Evolutionary conservation across 2,113 vertebrate species (phyloP), one percentile per base, ranked within the genome.

Genomic region (Dissostichus mawsoni): DNA sequence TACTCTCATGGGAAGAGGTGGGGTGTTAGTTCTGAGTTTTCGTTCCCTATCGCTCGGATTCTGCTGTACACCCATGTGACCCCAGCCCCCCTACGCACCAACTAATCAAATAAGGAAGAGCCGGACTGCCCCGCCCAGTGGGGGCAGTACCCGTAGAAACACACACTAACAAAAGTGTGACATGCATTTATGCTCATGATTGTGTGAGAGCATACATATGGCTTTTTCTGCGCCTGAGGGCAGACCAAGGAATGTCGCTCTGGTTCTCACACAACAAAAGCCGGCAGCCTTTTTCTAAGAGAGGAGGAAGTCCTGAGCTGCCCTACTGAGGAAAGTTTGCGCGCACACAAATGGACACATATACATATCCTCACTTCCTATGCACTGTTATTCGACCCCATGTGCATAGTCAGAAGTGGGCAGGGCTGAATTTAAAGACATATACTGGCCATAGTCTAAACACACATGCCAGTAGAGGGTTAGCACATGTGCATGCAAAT

Each of bases 61-160:
- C 91, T 81, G 86, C 80, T 90, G 85, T 84, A 61, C 77, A 76
- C 76, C 83, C 93, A 94, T 93, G 93, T 94, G 94, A 95, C 92
- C 82, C 70, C 48, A 6, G 75, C 79, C 76, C 59, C 82, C 69
- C 16, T 29, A 14, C 29, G 10, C 69, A 47, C 57, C n/a, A 18
- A 72, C 78, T 56, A 44, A 80, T 93, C 94, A 93, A 94, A 95
- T 93, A 94, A 93, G 94, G 94, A 93, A 83, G 70, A 63, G 55
- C 50, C 48, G 16, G 50, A 47, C 58, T 74, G 88, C 90, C 93
- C 93, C 89, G 90, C 94, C 93, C 93, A 80, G 75, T 64, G 71
- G 74, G 90, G 90, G 85, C 82, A 87, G 88, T 70, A 72, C 79
- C 74, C 57, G 81, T 59, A 57, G 62, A 81, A 69, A 75, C 67